Conservation (phyloP, 2,797 vertebrate genomes). For the Dendrocincla tyrannina region DNA sequence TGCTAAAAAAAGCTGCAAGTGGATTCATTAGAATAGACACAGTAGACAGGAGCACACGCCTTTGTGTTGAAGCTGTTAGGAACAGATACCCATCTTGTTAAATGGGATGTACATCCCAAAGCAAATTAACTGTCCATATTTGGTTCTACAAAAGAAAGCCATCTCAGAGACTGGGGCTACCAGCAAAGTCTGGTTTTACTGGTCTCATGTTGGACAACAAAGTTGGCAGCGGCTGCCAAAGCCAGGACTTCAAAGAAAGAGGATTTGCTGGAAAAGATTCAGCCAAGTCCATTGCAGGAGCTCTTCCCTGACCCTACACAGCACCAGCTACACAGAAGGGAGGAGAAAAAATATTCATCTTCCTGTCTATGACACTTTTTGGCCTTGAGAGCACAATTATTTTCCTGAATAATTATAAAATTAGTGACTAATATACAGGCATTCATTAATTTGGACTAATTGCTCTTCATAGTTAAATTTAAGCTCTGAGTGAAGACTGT, state of each 20-base stretch:
- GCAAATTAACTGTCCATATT: slow-evolving; percentile 31
- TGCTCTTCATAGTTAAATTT: background rate
- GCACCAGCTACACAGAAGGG: accelerated
- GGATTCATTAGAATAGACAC: background rate
- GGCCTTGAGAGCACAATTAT: background rate
- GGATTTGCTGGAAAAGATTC: background rate
- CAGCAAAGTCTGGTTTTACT: slow-evolving; percentile 41
- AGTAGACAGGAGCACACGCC: background rate
- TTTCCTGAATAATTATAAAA: background rate
- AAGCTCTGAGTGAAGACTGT: background rate
- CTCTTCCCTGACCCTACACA: background rate
- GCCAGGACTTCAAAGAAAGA: slow-evolving; percentile 33
- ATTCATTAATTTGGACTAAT: background rate
- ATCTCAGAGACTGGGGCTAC: background rate
- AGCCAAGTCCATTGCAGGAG: background rate
- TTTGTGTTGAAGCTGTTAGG: background rate
- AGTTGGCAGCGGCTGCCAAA: background rate
- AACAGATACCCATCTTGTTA: slow-evolving; percentile 17
- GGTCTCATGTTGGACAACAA: slow-evolving; percentile 40
- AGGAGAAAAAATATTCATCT: background rate
- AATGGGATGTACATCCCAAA: background rate
- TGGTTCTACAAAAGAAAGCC: slow-evolving; percentile 25
- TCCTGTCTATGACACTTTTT: background rate
- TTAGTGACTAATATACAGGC: background rate
- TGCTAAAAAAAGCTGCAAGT: background rate